A percentile compares a stretch with the other conserved stretches of the same genome.
Evolutionary conservation across 2,797 vertebrate species (phyloP).

Genomic region (Enteromius thamalakanensis): DNA sequence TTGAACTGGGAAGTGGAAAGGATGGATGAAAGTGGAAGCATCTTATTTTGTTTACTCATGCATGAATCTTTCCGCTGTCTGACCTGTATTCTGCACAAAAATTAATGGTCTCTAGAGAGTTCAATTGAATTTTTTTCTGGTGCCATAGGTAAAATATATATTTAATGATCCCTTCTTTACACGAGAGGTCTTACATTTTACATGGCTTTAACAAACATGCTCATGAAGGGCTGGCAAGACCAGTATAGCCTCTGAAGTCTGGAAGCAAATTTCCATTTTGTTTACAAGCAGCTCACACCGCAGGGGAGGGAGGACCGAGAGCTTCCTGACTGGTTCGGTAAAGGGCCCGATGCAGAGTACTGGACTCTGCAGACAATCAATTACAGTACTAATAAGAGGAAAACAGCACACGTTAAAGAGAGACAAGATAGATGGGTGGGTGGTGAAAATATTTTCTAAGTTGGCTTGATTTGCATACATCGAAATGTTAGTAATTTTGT

Average conservation of each 20-base stretch:
- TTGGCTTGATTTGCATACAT: neutral
- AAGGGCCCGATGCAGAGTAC: constrained; percentile 10
- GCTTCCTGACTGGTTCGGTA: neutral
- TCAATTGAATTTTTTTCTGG: neutral
- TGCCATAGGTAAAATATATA: neutral
- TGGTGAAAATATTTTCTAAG: neutral
- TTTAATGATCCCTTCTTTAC: neutral
- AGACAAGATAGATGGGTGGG: neutral
- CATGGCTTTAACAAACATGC: neutral
- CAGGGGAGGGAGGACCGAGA: neutral
- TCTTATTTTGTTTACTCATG: neutral
- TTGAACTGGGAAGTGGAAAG: constrained; percentile 3
- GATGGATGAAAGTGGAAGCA: neutral
- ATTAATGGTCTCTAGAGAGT: neutral
- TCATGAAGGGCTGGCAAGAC: neutral
- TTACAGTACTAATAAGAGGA: constrained; percentile 15
- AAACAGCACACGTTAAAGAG: neutral
- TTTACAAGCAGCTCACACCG: constrained; percentile 1
- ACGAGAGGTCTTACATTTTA: neutral
- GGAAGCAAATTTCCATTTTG: constrained; percentile 19
- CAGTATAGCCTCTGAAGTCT: neutral
- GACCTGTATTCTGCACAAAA: neutral
- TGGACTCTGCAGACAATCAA: constrained; percentile 21
- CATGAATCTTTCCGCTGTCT: neutral
- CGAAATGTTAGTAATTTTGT: neutral